Evolutionary conservation across 1,140 invertebrate genomes (phyloP).

Genomic region (Listronotus bonariensis): DNA sequence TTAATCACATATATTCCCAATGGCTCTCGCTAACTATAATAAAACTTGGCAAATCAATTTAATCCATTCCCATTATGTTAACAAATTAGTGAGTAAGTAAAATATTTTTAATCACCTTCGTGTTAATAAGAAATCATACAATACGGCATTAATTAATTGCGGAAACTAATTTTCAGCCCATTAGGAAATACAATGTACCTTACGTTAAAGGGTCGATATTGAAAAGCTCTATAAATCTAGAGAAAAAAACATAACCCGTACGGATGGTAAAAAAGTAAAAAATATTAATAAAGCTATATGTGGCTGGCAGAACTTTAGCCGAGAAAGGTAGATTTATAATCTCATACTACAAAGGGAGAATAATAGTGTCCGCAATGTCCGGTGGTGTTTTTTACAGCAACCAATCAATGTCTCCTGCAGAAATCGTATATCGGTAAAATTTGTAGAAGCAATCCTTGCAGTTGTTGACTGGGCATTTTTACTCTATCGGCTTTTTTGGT

Average conservation of each 20-base stretch:
- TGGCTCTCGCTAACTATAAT: too few relatives aligned
- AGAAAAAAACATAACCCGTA: constrained; percentile 8
- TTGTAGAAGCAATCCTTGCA: constrained; percentile 28
- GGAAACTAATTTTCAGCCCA: constrained; percentile 24
- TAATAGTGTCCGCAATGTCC: constrained; percentile 35
- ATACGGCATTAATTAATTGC: constrained; percentile 27
- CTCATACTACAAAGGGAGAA: constrained; percentile 31
- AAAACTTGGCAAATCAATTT: too few relatives aligned
- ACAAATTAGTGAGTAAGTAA: too few relatives aligned
- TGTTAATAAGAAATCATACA: constrained; percentile 1
- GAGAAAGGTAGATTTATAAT: constrained; percentile 37
- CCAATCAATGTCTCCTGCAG: constrained; percentile 32
- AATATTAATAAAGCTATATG: constrained; percentile 35
- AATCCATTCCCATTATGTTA: too few relatives aligned
- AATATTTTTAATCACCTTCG: too few relatives aligned
- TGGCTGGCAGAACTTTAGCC: constrained; percentile 31
- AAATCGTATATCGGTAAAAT: constrained; percentile 28
- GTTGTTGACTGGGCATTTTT: constrained; percentile 28
- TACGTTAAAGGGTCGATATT: constrained; percentile 23
- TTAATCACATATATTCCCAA: too few relatives aligned
- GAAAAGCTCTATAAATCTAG: constrained; percentile 21
- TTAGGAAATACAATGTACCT: constrained; percentile 29
- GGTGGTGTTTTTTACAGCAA: constrained; percentile 28
- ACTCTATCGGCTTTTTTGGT: neutral
- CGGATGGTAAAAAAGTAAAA: constrained; percentile 14